Evolutionary conservation across 2,797 vertebrate genomes (phyloP).

Genomic region (Crenichthys baileyi): DNA sequence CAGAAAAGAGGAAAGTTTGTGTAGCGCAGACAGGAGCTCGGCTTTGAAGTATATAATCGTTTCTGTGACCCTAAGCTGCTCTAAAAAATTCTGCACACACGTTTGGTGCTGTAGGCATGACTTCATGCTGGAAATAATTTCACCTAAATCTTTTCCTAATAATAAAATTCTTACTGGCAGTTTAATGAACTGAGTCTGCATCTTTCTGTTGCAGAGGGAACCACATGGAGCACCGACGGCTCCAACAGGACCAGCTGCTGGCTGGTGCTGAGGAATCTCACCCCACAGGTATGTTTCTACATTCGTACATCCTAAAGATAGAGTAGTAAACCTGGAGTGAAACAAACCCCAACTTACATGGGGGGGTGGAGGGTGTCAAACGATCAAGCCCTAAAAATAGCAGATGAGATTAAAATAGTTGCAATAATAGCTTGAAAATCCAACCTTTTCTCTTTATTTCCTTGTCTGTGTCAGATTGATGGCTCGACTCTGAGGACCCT

Average conservation of each 20-base stretch:
- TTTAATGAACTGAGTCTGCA: not conserved
- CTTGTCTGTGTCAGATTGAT: constrained; percentile 85
- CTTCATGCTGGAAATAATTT: not conserved
- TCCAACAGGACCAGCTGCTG: constrained; percentile 97
- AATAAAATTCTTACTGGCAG: not conserved
- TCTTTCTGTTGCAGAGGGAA: constrained; percentile 79
- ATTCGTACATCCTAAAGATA: not conserved
- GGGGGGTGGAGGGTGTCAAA: no score
- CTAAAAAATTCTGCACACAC: not conserved
- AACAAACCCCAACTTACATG: not conserved
- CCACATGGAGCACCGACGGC: constrained; percentile 97
- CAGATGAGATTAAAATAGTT: not conserved
- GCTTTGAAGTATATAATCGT: not conserved
- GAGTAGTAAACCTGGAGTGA: not conserved
- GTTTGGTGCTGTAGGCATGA: no score
- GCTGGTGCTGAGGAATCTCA: constrained; percentile 98
- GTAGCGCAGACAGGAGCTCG: not conserved
- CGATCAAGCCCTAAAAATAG: not conserved
- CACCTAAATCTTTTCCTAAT: no score
- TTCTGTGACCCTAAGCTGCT: not conserved
- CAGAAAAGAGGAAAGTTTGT: not conserved
- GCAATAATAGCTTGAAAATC: not conserved
- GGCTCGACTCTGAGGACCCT: constrained; percentile 96
- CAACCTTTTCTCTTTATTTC: not conserved
- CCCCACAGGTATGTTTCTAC: constrained; percentile 87